Base-by-base conservation (phyloP, 2,113 vertebrate species). In the Oreotrochilus melanogaster region DNA sequence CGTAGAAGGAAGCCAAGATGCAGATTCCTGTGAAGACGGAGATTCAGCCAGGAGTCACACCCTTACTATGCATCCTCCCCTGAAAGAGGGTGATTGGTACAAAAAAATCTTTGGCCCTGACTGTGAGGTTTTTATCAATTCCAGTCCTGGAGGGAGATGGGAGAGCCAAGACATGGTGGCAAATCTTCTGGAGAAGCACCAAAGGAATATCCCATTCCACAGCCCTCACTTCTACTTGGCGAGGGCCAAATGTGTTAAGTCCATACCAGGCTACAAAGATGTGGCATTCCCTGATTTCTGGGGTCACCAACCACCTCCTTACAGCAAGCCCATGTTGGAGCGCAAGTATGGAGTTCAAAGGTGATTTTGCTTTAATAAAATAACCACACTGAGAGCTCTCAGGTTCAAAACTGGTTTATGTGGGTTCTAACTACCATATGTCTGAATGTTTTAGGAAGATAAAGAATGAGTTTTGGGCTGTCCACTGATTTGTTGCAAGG, bases 211-310 rank as follows among this genome's bases (percentile, higher is more conserved):
- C 14, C 98, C 97, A 3, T 98, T 98, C 82, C 99, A 99, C 10
- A 98, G 98, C 79, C 98, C 98, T 86, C 37, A 4, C 13, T 82
- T 98, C 54, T 99, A 99, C 10, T 28, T 96, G 43, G 69, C 95
- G 13, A 97, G 96, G 33, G 98, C 99, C 5, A 83, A 86, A 48
- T 43, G 91, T 76, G 98, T 98, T 48, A 98, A 92, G 64, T 99
- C 99, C 72, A 96, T 99, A 80, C 97, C 98, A 24, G 97, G 94
- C 39, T 99, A 98, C 97, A 98, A 95, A 74, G 97, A 97, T 24
- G 39, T 99, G 97, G 98, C 98, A 28, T 99, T 99, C 92, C 98
- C 99, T 1, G 99, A 99, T 95, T 98, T 99, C 93, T 99, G 99
- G 99, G 99, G 99, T 37, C 99, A 99, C 51, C 86, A 97, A 23